Percentiles rank a stretch among this genome's conserved stretches.
phyloP scores from a whole-genome alignment of 2,113 vertebrate species.

The Leptocoma aspasia region DNA sequence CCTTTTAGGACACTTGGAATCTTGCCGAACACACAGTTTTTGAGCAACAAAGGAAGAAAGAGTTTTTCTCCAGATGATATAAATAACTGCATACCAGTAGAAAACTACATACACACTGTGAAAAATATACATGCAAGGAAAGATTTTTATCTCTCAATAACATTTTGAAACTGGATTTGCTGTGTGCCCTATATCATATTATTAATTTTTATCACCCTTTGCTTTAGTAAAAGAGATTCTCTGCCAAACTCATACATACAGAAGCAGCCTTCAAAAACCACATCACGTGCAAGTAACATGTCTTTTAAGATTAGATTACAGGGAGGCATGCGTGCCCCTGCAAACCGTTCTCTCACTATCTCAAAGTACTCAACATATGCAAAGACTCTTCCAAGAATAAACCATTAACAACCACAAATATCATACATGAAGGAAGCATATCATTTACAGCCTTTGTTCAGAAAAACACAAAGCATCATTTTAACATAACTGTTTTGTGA shows the following conservation, averaged over 20 bases:
- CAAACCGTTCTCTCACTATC: constrained; percentile 8
- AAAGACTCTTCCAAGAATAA: constrained; percentile 66
- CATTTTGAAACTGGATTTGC: not conserved
- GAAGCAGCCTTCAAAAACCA: constrained; percentile 7
- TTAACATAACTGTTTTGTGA: not conserved
- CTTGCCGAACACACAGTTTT: not conserved
- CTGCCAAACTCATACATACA: not conserved
- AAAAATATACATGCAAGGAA: not conserved
- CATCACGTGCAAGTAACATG: constrained; percentile 31
- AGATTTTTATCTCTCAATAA: not conserved
- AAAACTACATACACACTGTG: not conserved
- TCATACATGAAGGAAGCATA: not conserved
- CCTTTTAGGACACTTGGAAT: not conserved
- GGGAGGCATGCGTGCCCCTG: constrained; percentile 53
- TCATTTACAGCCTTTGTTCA: constrained; percentile 27
- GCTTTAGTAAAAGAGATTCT: not conserved
- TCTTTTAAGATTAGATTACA: constrained; percentile 63
- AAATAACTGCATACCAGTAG: not conserved
- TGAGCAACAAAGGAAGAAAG: not conserved
- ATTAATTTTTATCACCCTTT: not conserved
- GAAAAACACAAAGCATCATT: not conserved
- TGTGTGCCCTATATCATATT: not conserved
- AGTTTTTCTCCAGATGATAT: not conserved
- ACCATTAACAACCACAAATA: constrained; percentile 33
- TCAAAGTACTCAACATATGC: constrained; percentile 18